A percentile compares a stretch with the other conserved stretches of the same genome.
These are phyloP conservation scores for Phthorimaea operculella DNA, from an alignment of 1,140 invertebrate genomes.

Conservation along the genomic window DNA sequence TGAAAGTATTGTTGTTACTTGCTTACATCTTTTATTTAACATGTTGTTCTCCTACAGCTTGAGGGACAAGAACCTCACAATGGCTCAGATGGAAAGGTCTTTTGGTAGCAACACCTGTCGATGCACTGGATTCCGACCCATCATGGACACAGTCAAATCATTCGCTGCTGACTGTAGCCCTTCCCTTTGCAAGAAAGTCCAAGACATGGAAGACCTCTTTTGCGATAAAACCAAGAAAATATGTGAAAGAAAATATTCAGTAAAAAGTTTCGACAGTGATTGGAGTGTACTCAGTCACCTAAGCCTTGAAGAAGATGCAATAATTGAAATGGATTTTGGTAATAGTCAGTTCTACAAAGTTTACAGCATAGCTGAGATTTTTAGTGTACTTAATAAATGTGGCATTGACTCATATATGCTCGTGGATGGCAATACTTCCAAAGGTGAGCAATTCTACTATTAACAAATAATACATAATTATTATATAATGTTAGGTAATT, in stretches of 20 bases:
- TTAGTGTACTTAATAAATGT: constrained; percentile 30
- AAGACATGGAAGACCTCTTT: constrained; percentile 71
- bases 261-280: constrained; percentile 27
- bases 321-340: constrained; percentile 33
- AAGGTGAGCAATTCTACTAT: constrained; percentile 69
- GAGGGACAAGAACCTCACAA: constrained; percentile 66
- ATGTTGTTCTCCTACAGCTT: constrained; percentile 24
- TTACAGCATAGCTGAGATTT: constrained; percentile 37
- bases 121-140: constrained; percentile 89
- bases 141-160: constrained; percentile 84
- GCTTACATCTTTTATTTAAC: no score
- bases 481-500: no score
- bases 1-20: no score
- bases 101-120: constrained; percentile 88
- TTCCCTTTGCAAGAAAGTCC: constrained; percentile 58
- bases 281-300: constrained; percentile 36
- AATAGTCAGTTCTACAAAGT: constrained; percentile 40
- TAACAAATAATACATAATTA: no score
- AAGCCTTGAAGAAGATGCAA: constrained; percentile 2
- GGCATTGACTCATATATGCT: constrained; percentile 61
- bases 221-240: constrained; percentile 27
- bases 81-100: constrained; percentile 78
- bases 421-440: constrained; percentile 70
- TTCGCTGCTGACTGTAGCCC: constrained; percentile 72
- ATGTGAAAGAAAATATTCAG: constrained; percentile 40